phyloP scores from a whole-genome alignment of 2,113 vertebrate genomes.

The Dromaius novaehollandiae region DNA sequence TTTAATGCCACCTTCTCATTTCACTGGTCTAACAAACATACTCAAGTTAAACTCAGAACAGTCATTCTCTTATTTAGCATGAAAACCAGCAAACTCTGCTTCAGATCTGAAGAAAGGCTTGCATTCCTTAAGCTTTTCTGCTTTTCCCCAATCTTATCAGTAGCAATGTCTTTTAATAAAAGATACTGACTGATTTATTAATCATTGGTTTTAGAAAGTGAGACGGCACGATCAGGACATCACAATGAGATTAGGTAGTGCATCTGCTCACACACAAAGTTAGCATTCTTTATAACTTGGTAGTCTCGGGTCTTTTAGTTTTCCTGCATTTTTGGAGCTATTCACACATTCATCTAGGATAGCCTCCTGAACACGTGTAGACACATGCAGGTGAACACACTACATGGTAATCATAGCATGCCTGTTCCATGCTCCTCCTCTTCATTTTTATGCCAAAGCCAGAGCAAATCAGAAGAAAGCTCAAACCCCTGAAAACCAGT shows the following conservation, averaged over 20 bases:
- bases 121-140: background rate
- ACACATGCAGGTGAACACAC: background rate
- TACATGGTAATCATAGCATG: background rate
- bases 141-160: background rate
- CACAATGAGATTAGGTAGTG: background rate
- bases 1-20: background rate
- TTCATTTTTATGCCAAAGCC: background rate
- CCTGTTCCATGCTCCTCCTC: background rate
- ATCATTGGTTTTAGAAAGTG: background rate
- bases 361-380: background rate
- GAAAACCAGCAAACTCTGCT: background rate
- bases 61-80: background rate
- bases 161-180: background rate
- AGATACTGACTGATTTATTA: background rate
- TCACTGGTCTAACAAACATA: background rate
- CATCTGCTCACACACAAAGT: background rate
- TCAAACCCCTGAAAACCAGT: background rate
- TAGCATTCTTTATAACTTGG: background rate
- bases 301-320: background rate
- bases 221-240: background rate
- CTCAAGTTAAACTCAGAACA: background rate
- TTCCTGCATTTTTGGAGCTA: background rate
- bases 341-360: background rate
- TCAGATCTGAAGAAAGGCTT: background rate
- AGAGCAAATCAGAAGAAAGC: background rate